Percentiles rank a stretch among this genome's conserved stretches.
Evolutionary conservation across 2,797 vertebrate species (phyloP).

Genomic region (Acanthis flammea): DNA sequence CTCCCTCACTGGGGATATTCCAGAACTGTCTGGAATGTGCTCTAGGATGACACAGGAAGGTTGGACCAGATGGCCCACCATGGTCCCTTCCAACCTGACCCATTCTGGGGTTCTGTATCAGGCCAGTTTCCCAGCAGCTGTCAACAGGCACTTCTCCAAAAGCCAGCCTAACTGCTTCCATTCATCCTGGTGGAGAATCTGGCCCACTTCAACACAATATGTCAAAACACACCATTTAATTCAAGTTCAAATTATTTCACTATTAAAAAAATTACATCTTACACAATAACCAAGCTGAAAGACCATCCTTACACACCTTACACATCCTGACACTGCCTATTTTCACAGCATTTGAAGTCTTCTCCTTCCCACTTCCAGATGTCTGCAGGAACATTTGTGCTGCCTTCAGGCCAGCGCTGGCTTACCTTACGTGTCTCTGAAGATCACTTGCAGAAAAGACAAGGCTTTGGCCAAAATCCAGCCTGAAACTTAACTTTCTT

Average conservation of each 20-base stretch:
- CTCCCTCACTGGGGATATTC: not conserved
- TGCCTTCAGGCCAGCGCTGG: not conserved
- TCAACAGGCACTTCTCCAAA: not conserved
- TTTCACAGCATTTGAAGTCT: not conserved
- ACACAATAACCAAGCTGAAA: not conserved
- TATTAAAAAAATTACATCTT: not conserved
- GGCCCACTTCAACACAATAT: not conserved
- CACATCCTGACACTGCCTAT: not conserved
- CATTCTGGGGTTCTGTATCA: not conserved
- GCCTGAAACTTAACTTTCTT: slow-evolving; percentile 23
- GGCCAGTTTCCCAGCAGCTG: not conserved
- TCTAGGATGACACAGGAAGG: not conserved
- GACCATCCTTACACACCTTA: not conserved
- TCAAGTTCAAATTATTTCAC: not conserved
- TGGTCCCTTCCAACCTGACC: not conserved
- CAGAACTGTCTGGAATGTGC: not conserved
- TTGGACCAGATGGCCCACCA: not conserved
- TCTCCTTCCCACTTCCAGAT: not conserved
- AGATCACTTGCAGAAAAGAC: not conserved
- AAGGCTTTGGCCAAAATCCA: slow-evolving; percentile 6
- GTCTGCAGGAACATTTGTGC: not conserved
- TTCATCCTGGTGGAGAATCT: not conserved
- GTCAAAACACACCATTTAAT: not conserved
- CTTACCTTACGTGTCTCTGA: not conserved
- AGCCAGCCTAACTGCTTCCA: not conserved